Percentiles rank a stretch among this genome's conserved stretches.
Conservation (phyloP, 2,797 vertebrate species). For the Sebastes hopkinsi region DNA sequence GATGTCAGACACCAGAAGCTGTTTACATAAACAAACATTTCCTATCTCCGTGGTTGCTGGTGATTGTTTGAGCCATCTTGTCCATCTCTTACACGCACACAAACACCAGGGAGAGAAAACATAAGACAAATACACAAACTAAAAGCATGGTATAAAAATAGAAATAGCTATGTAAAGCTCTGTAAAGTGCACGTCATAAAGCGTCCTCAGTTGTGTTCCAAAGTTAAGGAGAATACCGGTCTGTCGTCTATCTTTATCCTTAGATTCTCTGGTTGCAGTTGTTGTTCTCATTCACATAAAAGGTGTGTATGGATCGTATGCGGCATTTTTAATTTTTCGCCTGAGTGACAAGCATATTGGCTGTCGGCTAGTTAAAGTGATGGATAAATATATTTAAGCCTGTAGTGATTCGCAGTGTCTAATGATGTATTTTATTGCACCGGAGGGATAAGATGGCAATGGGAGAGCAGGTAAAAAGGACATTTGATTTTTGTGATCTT, state of each 20-base stretch:
- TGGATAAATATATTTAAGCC: background rate
- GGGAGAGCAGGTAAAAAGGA: background rate
- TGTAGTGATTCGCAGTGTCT: background rate
- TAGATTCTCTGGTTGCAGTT: background rate
- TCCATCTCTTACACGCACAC: background rate
- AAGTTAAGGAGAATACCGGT: background rate
- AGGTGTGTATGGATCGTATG: background rate
- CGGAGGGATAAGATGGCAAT: background rate
- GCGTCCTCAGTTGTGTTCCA: background rate
- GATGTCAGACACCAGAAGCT: slow-evolving; percentile 9
- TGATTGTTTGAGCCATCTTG: slow-evolving; percentile 15
- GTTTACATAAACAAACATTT: slow-evolving; percentile 29
- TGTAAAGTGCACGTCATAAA: background rate
- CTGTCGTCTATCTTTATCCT: background rate
- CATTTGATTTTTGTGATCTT: background rate
- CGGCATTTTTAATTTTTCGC: background rate
- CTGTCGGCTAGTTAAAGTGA: background rate
- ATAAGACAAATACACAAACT: slow-evolving; percentile 13
- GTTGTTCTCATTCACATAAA: background rate
- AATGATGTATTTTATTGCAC: background rate
- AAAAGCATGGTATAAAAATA: slow-evolving; percentile 24
- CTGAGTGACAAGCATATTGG: background rate
- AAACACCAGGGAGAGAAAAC: background rate
- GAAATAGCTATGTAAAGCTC: background rate
- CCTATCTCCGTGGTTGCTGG: background rate